phyloP scores from a whole-genome alignment of 2,888 invertebrate species.

The Clusia tigrina region DNA sequence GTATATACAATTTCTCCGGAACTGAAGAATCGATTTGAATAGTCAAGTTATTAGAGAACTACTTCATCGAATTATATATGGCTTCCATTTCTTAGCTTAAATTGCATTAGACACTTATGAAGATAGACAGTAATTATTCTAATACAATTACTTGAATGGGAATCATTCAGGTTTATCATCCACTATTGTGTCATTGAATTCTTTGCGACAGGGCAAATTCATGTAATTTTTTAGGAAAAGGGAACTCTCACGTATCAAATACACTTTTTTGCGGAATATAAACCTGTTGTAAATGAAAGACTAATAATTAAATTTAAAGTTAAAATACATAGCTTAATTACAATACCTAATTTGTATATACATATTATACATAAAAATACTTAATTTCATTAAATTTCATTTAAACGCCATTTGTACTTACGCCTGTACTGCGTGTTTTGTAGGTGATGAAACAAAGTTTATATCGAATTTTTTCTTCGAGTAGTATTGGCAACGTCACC shows the following conservation, averaged over 20 bases:
- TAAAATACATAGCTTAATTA: conserved; percentile 14
- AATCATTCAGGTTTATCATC: too few species aligned
- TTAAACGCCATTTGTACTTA: conserved; percentile 65
- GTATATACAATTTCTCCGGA: too few species aligned
- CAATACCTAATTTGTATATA: conserved; percentile 7
- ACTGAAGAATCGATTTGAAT: too few species aligned
- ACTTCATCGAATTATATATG: too few species aligned
- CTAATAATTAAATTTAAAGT: conserved; percentile 24
- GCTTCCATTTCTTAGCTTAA: too few species aligned
- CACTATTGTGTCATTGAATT: too few species aligned
- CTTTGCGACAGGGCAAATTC: too few species aligned
- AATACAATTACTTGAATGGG: too few species aligned
- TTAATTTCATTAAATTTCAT: conserved; percentile 56
- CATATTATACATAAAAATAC: conserved; percentile 37
- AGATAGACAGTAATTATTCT: too few species aligned
- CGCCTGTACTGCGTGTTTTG: conserved; percentile 48
- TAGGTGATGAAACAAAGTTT: conserved; percentile 19
- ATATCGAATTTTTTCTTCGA: conserved; percentile 16
- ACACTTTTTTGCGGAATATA: background rate
- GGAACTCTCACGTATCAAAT: background rate
- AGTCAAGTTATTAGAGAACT: too few species aligned
- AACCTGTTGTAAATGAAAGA: conserved; percentile 17
- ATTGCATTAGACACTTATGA: too few species aligned
- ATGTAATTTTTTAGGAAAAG: too few species aligned
- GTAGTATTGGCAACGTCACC: background rate